Conservation (phyloP, 2,797 vertebrate genomes). For the Philypnodon macrostomus region DNA sequence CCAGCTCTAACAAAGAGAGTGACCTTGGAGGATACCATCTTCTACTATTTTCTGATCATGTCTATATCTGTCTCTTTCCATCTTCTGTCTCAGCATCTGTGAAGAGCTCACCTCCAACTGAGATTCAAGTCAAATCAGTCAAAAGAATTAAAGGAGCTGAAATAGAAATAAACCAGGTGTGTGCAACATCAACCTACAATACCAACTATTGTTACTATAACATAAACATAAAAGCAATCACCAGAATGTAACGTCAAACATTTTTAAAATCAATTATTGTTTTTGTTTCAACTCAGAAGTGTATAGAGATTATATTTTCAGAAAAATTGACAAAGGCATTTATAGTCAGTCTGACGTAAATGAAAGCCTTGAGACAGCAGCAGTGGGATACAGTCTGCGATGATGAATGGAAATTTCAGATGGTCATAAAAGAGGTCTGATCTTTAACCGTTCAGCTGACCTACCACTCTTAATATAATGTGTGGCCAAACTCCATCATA, state of each 20-base stretch:
- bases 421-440: slow-evolving; percentile 57
- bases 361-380: slow-evolving; percentile 19
- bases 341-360: slow-evolving; percentile 9
- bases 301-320: too few relatives aligned
- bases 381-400: slow-evolving; percentile 41
- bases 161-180: too few relatives aligned
- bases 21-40: slow-evolving; percentile 62
- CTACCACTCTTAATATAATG: slow-evolving; percentile 58
- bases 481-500: slow-evolving; percentile 48
- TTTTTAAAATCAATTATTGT: too few relatives aligned
- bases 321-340: too few relatives aligned
- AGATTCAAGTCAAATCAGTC: slow-evolving; percentile 16
- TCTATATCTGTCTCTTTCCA: slow-evolving; percentile 7
- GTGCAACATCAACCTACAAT: too few relatives aligned
- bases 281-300: too few relatives aligned
- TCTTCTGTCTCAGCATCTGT: slow-evolving; percentile 12
- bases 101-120: slow-evolving; percentile 21
- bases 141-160: too few relatives aligned
- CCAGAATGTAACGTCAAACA: too few relatives aligned
- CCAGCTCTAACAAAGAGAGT: slow-evolving; percentile 59
- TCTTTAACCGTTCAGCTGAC: slow-evolving; percentile 60
- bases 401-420: slow-evolving; percentile 69
- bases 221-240: too few relatives aligned
- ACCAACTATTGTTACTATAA: too few relatives aligned
- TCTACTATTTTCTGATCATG: slow-evolving; percentile 1